Evolutionary conservation across 2,888 invertebrate species (phyloP).

Genomic region (Nezara viridula): DNA sequence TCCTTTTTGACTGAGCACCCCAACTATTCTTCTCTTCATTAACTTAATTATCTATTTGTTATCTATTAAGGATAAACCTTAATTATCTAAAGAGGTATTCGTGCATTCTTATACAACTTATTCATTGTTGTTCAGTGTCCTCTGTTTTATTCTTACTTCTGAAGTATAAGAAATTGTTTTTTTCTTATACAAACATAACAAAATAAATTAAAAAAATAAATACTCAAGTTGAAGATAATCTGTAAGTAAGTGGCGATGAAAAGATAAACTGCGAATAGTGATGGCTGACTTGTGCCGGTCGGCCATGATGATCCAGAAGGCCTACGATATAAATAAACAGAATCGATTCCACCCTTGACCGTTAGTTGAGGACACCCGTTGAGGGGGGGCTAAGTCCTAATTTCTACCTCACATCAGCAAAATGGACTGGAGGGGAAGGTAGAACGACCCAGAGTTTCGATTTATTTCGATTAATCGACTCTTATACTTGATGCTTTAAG

Average conservation of each 20-base stretch:
- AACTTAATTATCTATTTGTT: too few species aligned
- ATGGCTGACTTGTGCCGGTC: neutral
- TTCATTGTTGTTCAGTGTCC: too few species aligned
- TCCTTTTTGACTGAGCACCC: too few species aligned
- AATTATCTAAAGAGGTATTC: too few species aligned
- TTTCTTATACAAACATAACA: too few species aligned
- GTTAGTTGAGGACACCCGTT: neutral
- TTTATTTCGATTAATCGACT: neutral
- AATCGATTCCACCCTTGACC: slow-evolving; percentile 51
- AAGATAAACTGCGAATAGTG: neutral
- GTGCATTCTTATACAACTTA: too few species aligned
- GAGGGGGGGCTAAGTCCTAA: neutral
- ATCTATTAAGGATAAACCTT: too few species aligned
- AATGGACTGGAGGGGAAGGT: neutral
- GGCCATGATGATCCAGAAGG: slow-evolving; percentile 42
- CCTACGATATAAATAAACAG: slow-evolving; percentile 44
- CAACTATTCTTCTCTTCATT: too few species aligned
- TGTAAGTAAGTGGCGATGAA: neutral
- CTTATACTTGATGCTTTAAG: neutral
- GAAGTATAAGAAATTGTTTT: too few species aligned
- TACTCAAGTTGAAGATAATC: neutral
- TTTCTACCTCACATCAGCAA: neutral
- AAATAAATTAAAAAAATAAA: too few species aligned
- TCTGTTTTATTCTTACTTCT: too few species aligned
- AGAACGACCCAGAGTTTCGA: neutral